Percentiles rank a stretch among this genome's conserved stretches.
These are phyloP conservation scores for Oreohelix idahoensis DNA, from an alignment of 1,140 invertebrate species.

Conservation along the genomic window DNA sequence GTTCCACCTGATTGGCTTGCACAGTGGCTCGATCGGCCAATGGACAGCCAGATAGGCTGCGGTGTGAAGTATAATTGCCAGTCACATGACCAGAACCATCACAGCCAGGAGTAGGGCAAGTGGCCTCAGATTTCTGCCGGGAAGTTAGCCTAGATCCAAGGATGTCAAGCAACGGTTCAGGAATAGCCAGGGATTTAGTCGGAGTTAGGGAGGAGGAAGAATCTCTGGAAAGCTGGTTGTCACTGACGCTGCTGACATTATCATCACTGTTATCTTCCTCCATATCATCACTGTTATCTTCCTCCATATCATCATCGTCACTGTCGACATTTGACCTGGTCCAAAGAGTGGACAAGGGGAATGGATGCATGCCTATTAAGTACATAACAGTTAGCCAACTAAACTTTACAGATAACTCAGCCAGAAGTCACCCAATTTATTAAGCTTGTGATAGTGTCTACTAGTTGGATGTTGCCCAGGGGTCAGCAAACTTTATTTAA, in stretches of 20 bases:
- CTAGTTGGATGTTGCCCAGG: no score
- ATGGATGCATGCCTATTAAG: slow-evolving; percentile 21
- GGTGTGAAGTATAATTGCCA: slow-evolving; percentile 84
- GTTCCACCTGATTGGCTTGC: slow-evolving; percentile 69
- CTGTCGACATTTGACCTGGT: slow-evolving; percentile 5
- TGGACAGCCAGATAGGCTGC: slow-evolving; percentile 83
- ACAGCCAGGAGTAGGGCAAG: slow-evolving; percentile 73
- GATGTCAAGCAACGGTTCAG: slow-evolving; percentile 5
- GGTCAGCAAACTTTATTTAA: no score
- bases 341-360: not conserved
- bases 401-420: no score
- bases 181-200: slow-evolving; percentile 10
- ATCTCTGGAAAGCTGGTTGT: slow-evolving; percentile 10
- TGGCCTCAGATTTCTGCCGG: slow-evolving; percentile 39
- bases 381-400: not conserved
- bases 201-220: slow-evolving; percentile 38
- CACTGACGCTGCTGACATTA: slow-evolving; percentile 26
- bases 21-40: slow-evolving; percentile 77
- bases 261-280: slow-evolving; percentile 16
- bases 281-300: not conserved
- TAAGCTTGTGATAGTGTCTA: no score
- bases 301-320: slow-evolving; percentile 13
- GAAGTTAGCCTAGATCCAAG: slow-evolving; percentile 22
- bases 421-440: no score
- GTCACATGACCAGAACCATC: slow-evolving; percentile 77